Base-by-base conservation (phyloP, 1,140 invertebrate species). In the Heliconius melpomene region DNA sequence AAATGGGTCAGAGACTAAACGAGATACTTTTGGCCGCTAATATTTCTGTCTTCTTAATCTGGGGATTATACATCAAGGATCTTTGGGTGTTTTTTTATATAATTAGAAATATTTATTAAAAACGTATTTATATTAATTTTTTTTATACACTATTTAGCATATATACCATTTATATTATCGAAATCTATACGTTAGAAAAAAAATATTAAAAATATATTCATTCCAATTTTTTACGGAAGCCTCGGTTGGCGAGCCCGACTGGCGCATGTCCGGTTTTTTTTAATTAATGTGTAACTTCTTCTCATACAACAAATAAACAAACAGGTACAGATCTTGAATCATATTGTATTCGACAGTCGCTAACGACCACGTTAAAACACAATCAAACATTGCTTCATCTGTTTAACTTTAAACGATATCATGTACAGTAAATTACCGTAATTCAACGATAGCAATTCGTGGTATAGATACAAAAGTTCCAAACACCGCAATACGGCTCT, bases 1-100 rank as follows among this genome's bases (percentile, higher is more conserved):
- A 84, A 81, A 82, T 79, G 81, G 81, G 83, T 80, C 83, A 82
- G 79, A 54, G 50, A 46, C 79, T 77, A 77, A 81, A 78, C 60
- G 74, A 72, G 76, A 26, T 72, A 54, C 74, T 57, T 75, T 57
- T 57, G 74, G 54, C 36, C 36, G 36, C 71, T 72, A 38, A 72
- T 72, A 72, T 72, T 72, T 72, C 60, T 66, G 60, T 66, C 60
- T 66, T 29, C 60, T 26, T 66, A 66, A 66, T 66, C 60, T 66
- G 16, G 26, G 60, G 60, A 66, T 66, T 66, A 66, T 66, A 66
- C 60, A 66, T 66, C 60, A 66, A 29, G 26, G 60, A 66, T 66
- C 26, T 66, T 66, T 29, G 23, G 60, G 16, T 66, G 26, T 66
- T 29, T 66, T n/a, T 11, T 66, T 66, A 66, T 29, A 7, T 66